These are phyloP conservation scores for Luehdorfia chinensis DNA, from an alignment of 1,140 invertebrate genomes.

Conservation along the genomic window DNA sequence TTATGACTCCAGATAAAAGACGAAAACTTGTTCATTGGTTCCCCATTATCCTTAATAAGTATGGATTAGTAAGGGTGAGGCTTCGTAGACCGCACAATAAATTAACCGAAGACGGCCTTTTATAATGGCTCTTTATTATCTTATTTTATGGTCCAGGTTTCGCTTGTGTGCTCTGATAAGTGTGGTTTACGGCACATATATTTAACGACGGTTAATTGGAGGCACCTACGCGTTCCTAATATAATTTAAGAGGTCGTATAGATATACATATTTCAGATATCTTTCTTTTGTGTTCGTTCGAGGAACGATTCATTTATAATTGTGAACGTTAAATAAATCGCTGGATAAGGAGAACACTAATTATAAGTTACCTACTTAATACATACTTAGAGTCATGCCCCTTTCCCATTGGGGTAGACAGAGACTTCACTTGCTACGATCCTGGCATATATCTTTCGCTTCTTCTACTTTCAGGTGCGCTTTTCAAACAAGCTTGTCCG, in stretches of 20 bases:
- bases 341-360: too few species aligned
- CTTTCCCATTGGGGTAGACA: too few species aligned
- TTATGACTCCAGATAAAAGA: conserved; percentile 66
- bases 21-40: conserved; percentile 67
- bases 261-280: conserved; percentile 39
- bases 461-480: too few species aligned
- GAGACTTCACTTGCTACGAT: too few species aligned
- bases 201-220: conserved; percentile 51
- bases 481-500: too few species aligned
- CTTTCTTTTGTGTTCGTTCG: conserved; percentile 8
- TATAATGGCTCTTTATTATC: conserved; percentile 64
- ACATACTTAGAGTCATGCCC: too few species aligned
- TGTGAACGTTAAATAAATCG: too few species aligned
- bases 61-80: conserved; percentile 67
- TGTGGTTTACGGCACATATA: conserved; percentile 61
- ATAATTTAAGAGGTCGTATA: conserved; percentile 32
- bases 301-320: too few species aligned
- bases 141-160: conserved; percentile 43
- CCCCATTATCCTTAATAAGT: conserved; percentile 74
- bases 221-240: conserved; percentile 20
- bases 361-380: too few species aligned
- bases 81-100: conserved; percentile 50
- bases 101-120: conserved; percentile 57
- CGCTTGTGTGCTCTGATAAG: conserved; percentile 58
- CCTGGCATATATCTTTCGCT: too few species aligned